Base-by-base conservation (phyloP, 2,113 vertebrate genomes). In the Mesoclemmys tuberculata region DNA sequence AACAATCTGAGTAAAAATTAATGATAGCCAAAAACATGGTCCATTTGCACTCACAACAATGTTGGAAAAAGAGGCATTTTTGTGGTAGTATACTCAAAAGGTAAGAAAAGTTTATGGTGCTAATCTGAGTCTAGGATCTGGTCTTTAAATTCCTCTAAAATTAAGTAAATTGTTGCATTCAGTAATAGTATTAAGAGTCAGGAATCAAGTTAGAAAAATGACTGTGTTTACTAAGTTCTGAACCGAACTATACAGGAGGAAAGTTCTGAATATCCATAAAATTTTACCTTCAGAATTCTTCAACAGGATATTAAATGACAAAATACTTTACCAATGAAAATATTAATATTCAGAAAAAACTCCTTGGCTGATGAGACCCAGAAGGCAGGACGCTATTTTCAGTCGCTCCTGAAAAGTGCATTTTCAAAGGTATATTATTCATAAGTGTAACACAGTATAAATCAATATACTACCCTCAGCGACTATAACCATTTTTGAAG, bases 91-190 rank as follows among this genome's bases (percentile, higher is more conserved):
- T 77, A 74, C 56, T 94, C 49, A 82, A 75, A 82, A 44, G 64
- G 29, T 88, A 87, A 90, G 78, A 64, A 64, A 75, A 41, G n/a
- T 90, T 96, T 82, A 90, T 74, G 58, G 77, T 74, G 51, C 83
- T 90, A n/a, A 92, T 94, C 75, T 92, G 18, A 3, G 77, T 90
- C 92, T 75, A 79, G 48, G 77, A 89, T 91, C 88, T 96, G 94
- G 92, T 92, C 71, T 79, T 85, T 93, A 87, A 94, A 92, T 89
- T 89, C 26, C 8, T 11, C 22, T 68, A 58, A 46, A 92, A 52
- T 94, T 91, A 48, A 80, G 46, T 90, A 94, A 94, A 94, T 94
- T 10, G 2, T 88, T 92, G 90, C 84, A 81, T 88, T 41, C 92
- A 89, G 93, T 77, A 89, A 94, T 71, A 95, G 48, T 41, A 78